Percentiles rank a stretch among this genome's conserved stretches.
phyloP scores from a whole-genome alignment of 2,113 vertebrate species.

The Thamnaconus septentrionalis region DNA sequence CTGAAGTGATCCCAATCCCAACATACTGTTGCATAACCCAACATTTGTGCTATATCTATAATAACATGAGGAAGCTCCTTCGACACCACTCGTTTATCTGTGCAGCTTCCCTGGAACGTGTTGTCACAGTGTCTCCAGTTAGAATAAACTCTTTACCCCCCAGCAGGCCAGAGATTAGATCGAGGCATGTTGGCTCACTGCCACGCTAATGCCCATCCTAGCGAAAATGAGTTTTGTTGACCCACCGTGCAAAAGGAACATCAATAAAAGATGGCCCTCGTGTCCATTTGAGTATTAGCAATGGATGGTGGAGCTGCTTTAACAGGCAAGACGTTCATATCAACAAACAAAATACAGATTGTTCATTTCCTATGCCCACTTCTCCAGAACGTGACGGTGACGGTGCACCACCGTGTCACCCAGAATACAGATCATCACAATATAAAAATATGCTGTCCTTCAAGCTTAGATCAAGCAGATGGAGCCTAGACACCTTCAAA shows the following conservation, averaged over 20 bases:
- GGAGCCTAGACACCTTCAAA: too few relatives aligned
- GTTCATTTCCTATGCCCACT: too few relatives aligned
- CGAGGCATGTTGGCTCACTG: conserved; percentile 16
- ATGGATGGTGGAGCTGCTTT: conserved; percentile 15
- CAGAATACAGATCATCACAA: too few relatives aligned
- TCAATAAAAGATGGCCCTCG: conserved; percentile 6
- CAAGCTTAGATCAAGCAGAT: too few relatives aligned
- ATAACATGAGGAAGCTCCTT: too few relatives aligned
- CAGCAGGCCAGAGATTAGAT: conserved; percentile 50
- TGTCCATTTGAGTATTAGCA: conserved; percentile 14
- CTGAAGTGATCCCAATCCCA: too few relatives aligned
- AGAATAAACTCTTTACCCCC: conserved; percentile 36
- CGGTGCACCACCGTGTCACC: too few relatives aligned
- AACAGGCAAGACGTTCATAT: not conserved
- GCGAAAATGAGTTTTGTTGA: conserved; percentile 22
- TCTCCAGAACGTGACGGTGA: too few relatives aligned
- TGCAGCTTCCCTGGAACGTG: conserved; percentile 6
- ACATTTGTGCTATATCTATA: too few relatives aligned
- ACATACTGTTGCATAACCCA: too few relatives aligned
- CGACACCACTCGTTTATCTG: too few relatives aligned
- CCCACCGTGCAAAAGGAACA: not conserved
- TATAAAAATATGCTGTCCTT: too few relatives aligned
- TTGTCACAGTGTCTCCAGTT: conserved; percentile 24
- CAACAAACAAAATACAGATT: conserved; percentile 5
- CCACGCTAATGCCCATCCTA: conserved; percentile 22